Conservation (phyloP, 2,888 invertebrate genomes). For the Noctuana brunneofusca region DNA sequence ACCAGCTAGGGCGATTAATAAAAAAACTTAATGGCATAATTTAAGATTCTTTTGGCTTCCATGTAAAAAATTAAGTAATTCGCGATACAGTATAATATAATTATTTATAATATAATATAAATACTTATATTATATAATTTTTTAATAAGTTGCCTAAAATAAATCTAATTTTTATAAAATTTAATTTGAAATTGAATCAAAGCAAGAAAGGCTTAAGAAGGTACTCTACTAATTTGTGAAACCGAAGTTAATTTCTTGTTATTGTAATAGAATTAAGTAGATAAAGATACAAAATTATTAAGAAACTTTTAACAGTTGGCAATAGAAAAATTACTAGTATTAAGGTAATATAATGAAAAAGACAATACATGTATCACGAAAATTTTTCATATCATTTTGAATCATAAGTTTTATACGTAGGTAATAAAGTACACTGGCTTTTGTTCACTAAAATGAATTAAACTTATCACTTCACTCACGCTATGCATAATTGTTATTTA, state of each 20-base stretch:
- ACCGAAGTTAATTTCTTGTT: neutral
- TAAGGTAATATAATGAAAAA: constrained; percentile 59
- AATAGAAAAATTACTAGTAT: constrained; percentile 55
- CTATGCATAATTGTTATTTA: neutral
- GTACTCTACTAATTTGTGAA: neutral
- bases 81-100: too few relatives aligned
- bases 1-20: too few relatives aligned
- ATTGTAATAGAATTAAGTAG: neutral
- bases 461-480: constrained; percentile 15
- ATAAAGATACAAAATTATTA: neutral
- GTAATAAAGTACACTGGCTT: constrained; percentile 10
- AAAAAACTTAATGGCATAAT: too few relatives aligned
- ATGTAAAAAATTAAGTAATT: too few relatives aligned
- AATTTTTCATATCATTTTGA: constrained; percentile 66
- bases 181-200: too few relatives aligned
- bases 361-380: constrained; percentile 78
- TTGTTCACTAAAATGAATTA: constrained; percentile 28
- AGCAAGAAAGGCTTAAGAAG: too few relatives aligned
- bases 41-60: too few relatives aligned
- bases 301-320: constrained; percentile 41
- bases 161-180: too few relatives aligned
- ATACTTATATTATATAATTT: too few relatives aligned
- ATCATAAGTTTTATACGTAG: constrained; percentile 40
- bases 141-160: too few relatives aligned
- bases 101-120: too few relatives aligned